Conservation (phyloP, 1,140 invertebrate genomes). For the Diorhabda carinulata region DNA sequence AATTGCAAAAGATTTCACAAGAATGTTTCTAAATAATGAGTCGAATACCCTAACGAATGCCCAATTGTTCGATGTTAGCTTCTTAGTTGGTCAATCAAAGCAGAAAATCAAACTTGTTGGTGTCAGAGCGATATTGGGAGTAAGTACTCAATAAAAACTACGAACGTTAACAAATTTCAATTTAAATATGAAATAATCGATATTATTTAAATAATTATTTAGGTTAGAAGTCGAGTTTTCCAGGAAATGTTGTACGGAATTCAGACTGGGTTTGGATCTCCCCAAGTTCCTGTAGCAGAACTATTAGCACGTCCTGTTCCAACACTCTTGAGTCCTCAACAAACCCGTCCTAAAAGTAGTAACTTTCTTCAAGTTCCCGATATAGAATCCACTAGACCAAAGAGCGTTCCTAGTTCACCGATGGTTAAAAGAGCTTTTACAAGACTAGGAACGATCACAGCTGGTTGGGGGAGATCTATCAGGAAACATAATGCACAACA, state of each 20-base stretch:
- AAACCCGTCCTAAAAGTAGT: conserved; percentile 77
- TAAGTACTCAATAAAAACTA: conserved; percentile 51
- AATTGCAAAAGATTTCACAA: conserved; percentile 86
- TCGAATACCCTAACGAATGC: conserved; percentile 67
- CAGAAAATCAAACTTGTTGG: conserved; percentile 85
- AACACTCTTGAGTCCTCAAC: conserved; percentile 74
- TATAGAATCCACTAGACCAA: conserved; percentile 62
- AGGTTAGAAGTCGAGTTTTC: conserved; percentile 66
- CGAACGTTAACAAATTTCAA: background rate
- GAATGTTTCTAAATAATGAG: conserved; percentile 79
- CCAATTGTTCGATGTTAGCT: conserved; percentile 85
- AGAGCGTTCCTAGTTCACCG: conserved; percentile 90
- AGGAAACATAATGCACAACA: conserved; percentile 66
- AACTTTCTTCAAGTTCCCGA: conserved; percentile 74
- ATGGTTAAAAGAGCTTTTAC: conserved; percentile 91
- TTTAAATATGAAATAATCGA: background rate
- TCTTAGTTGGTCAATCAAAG: conserved; percentile 85
- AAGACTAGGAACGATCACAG: conserved; percentile 80
- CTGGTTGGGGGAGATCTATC: conserved; percentile 83
- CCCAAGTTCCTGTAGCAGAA: conserved; percentile 86
- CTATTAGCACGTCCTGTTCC: conserved; percentile 79
- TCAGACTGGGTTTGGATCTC: conserved; percentile 88
- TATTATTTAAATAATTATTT: background rate
- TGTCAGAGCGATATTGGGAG: conserved; percentile 85
- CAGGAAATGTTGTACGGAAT: conserved; percentile 95